Base-by-base conservation (phyloP, 2,888 invertebrate species). In the Bhutanitis thaidina region DNA sequence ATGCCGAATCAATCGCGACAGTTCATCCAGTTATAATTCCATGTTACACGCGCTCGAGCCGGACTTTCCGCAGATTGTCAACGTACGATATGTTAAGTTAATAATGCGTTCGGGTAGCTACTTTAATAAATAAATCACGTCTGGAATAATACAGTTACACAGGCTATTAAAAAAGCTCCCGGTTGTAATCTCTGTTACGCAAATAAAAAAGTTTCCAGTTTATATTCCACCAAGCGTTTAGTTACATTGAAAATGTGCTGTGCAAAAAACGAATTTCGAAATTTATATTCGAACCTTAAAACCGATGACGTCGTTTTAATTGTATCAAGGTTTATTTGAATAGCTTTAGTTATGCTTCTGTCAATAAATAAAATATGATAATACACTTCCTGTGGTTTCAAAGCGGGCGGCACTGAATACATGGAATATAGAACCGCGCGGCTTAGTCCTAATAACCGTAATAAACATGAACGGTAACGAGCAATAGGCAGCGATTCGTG, bases 381-480 rank as follows among this genome's bases (percentile, higher is more conserved):
- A 53, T 46, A 29, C 43, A 34, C 16, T 49, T 45, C 39, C 48
- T 52, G 51, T 39, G 35, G 54, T 54, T 52, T 57, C 57, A 54
- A 61, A 62, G 67, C 74, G 69, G 75, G 75, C 71, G 76, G 74
- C 76, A 77, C 71, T 73, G 69, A 73, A 76, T 78, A 77, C 77
- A 77, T 79, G 77, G 77, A 20, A 80, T 80, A 84, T 79, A 77
- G 75, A 80, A 79, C 77, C 76, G 71, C 77, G 72, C 74, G 82
- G 81, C 81, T 85, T 81, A 84, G 77, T 78, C 84, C 85, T 88
- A 87, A 88, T 88, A 87, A 86, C 87, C 76, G 84, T 84, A 88
- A 88, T 88, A 87, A 88, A 88, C 88, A 89, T 88, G 80, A 83
- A 79, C 83, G 75, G 85, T 86, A 88, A 86, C 87, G 88, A 85